A percentile compares a stretch with the other conserved stretches of the same genome.
Conservation (phyloP, 2,888 invertebrate genomes). For the Eugnorisma glareosa region DNA sequence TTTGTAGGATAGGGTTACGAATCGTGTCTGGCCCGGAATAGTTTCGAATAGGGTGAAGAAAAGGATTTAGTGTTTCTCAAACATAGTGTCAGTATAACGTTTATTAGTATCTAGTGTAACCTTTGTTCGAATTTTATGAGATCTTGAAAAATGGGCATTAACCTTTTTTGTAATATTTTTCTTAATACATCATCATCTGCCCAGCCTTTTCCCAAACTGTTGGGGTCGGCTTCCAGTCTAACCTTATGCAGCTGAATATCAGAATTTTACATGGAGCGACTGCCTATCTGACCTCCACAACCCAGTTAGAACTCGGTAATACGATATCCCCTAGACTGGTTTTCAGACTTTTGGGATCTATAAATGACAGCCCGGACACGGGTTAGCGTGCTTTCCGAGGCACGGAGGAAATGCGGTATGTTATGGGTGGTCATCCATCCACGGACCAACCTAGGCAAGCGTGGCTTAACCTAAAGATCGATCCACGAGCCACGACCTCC, state of each 20-base stretch:
- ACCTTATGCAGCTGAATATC: too few species aligned
- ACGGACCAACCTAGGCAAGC: background rate
- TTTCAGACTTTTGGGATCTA: too few species aligned
- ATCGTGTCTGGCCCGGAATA: constrained; percentile 16
- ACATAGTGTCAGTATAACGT: too few species aligned
- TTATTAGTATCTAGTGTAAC: background rate
- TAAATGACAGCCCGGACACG: too few species aligned
- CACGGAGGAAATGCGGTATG: too few species aligned
- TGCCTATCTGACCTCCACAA: too few species aligned
- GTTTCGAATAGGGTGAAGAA: constrained; percentile 13
- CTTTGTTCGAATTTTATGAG: background rate
- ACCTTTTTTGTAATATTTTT: background rate
- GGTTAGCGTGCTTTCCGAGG: too few species aligned
- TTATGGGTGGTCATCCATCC: background rate
- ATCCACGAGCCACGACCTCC: background rate
- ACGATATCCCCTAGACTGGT: too few species aligned
- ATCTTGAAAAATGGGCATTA: background rate
- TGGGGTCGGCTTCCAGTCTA: background rate
- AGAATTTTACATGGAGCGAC: too few species aligned
- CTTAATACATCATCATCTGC: background rate
- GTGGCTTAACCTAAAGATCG: background rate
- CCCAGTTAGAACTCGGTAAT: too few species aligned
- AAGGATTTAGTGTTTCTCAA: background rate
- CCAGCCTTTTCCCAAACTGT: background rate
- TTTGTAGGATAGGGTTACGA: constrained; percentile 30